A percentile compares a stretch with the other conserved stretches of the same genome.
Evolutionary conservation across 2,113 vertebrate species (phyloP).

Genomic region (Lycaon pictus): DNA sequence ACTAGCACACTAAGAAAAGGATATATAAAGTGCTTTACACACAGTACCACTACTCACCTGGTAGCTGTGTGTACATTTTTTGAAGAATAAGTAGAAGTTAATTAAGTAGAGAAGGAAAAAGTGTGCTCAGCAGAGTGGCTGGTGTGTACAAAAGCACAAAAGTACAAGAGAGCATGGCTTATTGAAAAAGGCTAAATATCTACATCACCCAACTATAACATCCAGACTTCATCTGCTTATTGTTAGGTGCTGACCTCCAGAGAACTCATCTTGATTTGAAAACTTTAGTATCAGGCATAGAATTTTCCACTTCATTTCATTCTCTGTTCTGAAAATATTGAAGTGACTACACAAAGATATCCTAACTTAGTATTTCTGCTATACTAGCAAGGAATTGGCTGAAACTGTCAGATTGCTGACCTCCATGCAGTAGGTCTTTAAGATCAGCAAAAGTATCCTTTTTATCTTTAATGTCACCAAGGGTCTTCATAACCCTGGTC

Average conservation of each 20-base stretch:
- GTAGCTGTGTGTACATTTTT: not conserved
- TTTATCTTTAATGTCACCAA: not conserved
- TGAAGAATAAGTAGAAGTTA: not conserved
- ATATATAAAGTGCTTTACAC: not conserved
- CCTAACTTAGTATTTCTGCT: constrained; percentile 4
- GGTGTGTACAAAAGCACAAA: not conserved
- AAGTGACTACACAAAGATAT: not conserved
- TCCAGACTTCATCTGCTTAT: not conserved
- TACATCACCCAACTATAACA: not conserved
- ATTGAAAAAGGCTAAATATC: not conserved
- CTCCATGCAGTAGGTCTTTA: not conserved
- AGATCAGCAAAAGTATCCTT: not conserved
- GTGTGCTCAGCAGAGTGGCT: not conserved
- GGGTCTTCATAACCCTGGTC: not conserved
- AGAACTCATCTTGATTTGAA: not conserved
- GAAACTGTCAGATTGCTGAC: constrained; percentile 7
- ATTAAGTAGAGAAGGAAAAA: not conserved
- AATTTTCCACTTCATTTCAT: constrained; percentile 12
- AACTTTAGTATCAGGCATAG: not conserved
- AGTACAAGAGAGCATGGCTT: not conserved
- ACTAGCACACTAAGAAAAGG: not conserved
- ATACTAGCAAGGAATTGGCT: not conserved
- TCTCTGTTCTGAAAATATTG: not conserved
- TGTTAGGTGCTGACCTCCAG: not conserved
- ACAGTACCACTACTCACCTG: not conserved